phyloP scores from a whole-genome alignment of 2,888 invertebrate genomes.

The Lobophora halterata region DNA sequence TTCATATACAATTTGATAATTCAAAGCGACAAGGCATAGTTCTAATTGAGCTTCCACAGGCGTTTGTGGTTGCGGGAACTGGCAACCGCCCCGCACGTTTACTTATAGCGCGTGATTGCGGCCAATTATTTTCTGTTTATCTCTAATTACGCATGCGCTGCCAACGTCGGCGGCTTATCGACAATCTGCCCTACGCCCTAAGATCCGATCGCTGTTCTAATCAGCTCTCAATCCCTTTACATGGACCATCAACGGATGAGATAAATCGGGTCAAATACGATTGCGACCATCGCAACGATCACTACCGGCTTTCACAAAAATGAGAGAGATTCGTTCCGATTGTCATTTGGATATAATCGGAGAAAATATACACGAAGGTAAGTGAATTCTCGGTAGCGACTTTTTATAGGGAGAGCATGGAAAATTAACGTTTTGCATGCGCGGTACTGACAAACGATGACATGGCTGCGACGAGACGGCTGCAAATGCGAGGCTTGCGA shows the following conservation, averaged over 20 bases:
- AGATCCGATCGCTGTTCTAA: conserved; percentile 74
- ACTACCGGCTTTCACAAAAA: conserved; percentile 46
- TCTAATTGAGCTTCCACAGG: conserved; percentile 43
- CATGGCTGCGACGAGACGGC: conserved; percentile 38
- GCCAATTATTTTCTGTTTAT: conserved; percentile 81
- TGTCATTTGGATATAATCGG: conserved; percentile 51
- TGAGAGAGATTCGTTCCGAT: conserved; percentile 50
- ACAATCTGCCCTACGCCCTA: conserved; percentile 75
- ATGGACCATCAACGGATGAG: conserved; percentile 60
- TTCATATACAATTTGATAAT: conserved; percentile 18
- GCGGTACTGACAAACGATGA: conserved; percentile 31
- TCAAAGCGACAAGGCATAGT: conserved; percentile 31
- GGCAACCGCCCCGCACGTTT: conserved; percentile 55
- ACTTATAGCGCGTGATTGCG: conserved; percentile 71
- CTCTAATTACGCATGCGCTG: conserved; percentile 80
- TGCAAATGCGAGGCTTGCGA: too few species aligned
- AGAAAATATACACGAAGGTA: conserved; percentile 45
- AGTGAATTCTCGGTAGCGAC: conserved; percentile 47
- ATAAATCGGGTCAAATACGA: conserved; percentile 48
- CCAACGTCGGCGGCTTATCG: conserved; percentile 73
- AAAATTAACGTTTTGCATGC: conserved; percentile 45
- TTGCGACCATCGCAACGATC: conserved; percentile 37
- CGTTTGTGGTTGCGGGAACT: conserved; percentile 34
- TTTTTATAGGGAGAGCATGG: conserved; percentile 46
- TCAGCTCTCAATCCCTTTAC: conserved; percentile 71